Conservation (phyloP, 2,888 invertebrate genomes). For the Aspidiotus rigidus region DNA sequence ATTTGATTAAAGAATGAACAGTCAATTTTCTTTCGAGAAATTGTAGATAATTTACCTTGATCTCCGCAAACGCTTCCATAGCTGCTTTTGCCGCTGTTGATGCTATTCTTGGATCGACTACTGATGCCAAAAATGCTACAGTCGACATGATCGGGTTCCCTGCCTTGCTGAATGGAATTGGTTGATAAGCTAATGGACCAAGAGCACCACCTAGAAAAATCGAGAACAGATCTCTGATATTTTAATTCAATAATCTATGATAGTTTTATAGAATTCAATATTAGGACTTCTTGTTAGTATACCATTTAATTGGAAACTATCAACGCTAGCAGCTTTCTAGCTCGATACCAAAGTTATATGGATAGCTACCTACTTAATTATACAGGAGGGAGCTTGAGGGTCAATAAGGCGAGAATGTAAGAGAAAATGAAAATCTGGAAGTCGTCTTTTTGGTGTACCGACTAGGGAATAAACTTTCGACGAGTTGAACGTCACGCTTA, state of each 20-base stretch:
- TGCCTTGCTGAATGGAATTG: slow-evolving; percentile 93
- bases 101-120: slow-evolving; percentile 96
- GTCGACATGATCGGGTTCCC: slow-evolving; percentile 99
- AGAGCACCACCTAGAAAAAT: slow-evolving; percentile 57
- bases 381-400: too few relatives aligned
- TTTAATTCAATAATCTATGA: not conserved
- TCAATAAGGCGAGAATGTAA: too few relatives aligned
- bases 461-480: too few relatives aligned
- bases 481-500: too few relatives aligned
- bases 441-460: too few relatives aligned
- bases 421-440: too few relatives aligned
- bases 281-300: too few relatives aligned
- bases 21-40: not conserved
- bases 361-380: too few relatives aligned
- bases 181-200: slow-evolving; percentile 93
- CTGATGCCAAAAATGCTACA: slow-evolving; percentile 96
- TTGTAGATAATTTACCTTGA: slow-evolving; percentile 55
- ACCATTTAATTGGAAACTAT: too few relatives aligned
- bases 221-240: not conserved
- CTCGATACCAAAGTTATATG: too few relatives aligned
- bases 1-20: not conserved
- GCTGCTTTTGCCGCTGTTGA: slow-evolving; percentile 95
- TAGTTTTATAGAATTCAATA: too few relatives aligned
- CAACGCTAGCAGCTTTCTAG: too few relatives aligned
- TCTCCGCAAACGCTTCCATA: slow-evolving; percentile 95